Evolutionary conservation across 2,888 invertebrate species (phyloP).

Genomic region (Alcis repandata): DNA sequence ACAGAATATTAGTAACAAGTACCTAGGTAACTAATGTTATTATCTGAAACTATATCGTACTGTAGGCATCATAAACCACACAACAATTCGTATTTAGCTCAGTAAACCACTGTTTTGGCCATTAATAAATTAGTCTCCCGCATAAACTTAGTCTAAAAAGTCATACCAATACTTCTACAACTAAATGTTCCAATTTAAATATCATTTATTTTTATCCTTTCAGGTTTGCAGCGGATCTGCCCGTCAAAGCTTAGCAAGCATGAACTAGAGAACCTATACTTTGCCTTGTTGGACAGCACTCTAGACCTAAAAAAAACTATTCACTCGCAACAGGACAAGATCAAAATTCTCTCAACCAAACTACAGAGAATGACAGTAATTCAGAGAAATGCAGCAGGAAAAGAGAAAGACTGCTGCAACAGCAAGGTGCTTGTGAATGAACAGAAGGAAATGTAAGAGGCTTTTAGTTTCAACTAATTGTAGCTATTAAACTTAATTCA

Average conservation of each 20-base stretch:
- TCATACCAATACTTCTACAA: no score
- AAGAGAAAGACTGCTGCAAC: slow-evolving; percentile 65
- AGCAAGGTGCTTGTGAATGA: slow-evolving; percentile 63
- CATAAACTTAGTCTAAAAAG: no score
- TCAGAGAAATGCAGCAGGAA: slow-evolving; percentile 55
- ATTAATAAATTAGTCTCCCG: no score
- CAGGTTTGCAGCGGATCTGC: slow-evolving; percentile 65
- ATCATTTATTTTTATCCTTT: not conserved
- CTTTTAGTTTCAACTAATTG: not conserved
- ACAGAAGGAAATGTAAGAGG: slow-evolving; percentile 70
- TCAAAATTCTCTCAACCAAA: slow-evolving; percentile 67
- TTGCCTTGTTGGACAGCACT: slow-evolving; percentile 87
- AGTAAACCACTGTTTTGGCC: no score
- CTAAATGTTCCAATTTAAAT: no score
- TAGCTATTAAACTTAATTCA: no score
- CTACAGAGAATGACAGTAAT: slow-evolving; percentile 63
- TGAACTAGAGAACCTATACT: slow-evolving; percentile 89
- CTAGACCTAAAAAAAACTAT: slow-evolving; percentile 87
- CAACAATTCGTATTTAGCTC: no score
- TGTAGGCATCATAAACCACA: no score
- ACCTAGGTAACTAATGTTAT: no score
- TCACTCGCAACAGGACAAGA: slow-evolving; percentile 86
- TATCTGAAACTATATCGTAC: no score
- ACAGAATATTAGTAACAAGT: no score
- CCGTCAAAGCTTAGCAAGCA: slow-evolving; percentile 86